A percentile compares a stretch with the other conserved stretches of the same genome.
These are phyloP conservation scores for Drosophila vallismaia DNA, from an alignment of 2,888 invertebrate species.

Conservation along the genomic window DNA sequence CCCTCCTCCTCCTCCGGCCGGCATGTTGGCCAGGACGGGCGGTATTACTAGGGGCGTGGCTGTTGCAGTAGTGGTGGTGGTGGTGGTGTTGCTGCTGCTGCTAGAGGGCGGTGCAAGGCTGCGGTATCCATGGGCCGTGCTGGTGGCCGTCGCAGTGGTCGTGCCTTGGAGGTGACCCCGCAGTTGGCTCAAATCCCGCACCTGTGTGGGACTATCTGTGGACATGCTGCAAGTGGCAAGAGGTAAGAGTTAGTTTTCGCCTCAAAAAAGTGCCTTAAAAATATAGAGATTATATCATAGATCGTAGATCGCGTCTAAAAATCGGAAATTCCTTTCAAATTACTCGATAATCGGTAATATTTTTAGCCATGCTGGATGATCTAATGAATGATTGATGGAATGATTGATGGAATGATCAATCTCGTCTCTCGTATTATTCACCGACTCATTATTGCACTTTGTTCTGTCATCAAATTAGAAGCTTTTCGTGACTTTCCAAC, in stretches of 20 bases:
- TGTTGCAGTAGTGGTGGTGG: conserved; percentile 46
- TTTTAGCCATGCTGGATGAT: conserved; percentile 33
- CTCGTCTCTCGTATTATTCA: neutral
- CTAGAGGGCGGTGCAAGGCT: conserved; percentile 52
- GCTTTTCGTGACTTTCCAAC: conserved; percentile 8
- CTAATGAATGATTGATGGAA: conserved; percentile 33
- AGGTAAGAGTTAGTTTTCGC: neutral
- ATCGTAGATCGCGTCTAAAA: neutral
- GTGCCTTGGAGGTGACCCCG: conserved; percentile 70
- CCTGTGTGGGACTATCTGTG: conserved; percentile 82
- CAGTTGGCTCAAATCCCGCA: conserved; percentile 78
- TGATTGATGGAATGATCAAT: conserved; percentile 7
- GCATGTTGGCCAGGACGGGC: conserved; percentile 41
- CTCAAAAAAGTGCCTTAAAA: neutral
- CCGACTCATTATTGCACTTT: conserved; percentile 15
- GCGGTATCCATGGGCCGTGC: conserved; percentile 59
- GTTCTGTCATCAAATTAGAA: conserved; percentile 18
- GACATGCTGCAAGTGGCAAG: conserved; percentile 81
- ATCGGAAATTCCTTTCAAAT: conserved; percentile 22
- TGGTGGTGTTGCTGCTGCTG: conserved; percentile 40
- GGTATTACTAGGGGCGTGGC: conserved; percentile 26
- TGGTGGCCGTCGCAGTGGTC: conserved; percentile 56
- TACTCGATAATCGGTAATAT: conserved; percentile 18
- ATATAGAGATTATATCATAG: no score
- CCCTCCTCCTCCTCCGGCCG: conserved; percentile 62